These are phyloP conservation scores for Nesidiocoris tenuis DNA, from an alignment of 2,888 invertebrate species.

Conservation along the genomic window DNA sequence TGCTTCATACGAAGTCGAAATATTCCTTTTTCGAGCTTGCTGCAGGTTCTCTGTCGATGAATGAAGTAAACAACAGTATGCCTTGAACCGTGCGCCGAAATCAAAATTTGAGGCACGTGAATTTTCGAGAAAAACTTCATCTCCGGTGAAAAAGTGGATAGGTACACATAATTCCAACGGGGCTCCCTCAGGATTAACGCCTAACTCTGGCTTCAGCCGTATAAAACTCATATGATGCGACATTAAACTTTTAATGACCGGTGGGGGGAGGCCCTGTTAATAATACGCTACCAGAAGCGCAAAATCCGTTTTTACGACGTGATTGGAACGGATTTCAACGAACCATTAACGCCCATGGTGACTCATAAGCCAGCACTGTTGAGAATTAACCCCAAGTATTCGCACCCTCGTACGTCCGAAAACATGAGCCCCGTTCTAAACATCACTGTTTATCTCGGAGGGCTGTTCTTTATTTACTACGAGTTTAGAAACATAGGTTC, in stretches of 20 bases:
- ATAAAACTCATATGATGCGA: neutral
- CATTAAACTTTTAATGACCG: conserved; percentile 21
- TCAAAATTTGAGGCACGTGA: no score
- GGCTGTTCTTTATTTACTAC: conserved; percentile 8
- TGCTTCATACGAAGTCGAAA: no score
- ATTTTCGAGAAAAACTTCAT: no score
- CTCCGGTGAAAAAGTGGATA: no score
- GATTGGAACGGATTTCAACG: conserved; percentile 32
- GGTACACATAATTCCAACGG: no score
- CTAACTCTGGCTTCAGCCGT: no score
- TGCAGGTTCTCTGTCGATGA: no score
- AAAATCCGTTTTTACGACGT: conserved; percentile 16
- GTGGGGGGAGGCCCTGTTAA: conserved; percentile 13
- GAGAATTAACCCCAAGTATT: conserved; percentile 15
- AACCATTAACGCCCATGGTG: conserved; percentile 23
- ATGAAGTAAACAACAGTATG: no score
- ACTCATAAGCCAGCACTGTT: conserved; percentile 16
- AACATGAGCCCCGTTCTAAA: conserved; percentile 7
- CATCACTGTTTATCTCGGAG: conserved; percentile 13
- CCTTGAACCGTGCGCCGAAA: no score
- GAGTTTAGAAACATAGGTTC: conserved; percentile 6
- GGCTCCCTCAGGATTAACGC: no score
- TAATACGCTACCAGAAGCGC: neutral
- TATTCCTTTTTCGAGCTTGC: no score
- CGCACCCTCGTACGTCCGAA: neutral